Base-by-base conservation (phyloP, 2,797 vertebrate genomes). In the Pelodytes ibericus region DNA sequence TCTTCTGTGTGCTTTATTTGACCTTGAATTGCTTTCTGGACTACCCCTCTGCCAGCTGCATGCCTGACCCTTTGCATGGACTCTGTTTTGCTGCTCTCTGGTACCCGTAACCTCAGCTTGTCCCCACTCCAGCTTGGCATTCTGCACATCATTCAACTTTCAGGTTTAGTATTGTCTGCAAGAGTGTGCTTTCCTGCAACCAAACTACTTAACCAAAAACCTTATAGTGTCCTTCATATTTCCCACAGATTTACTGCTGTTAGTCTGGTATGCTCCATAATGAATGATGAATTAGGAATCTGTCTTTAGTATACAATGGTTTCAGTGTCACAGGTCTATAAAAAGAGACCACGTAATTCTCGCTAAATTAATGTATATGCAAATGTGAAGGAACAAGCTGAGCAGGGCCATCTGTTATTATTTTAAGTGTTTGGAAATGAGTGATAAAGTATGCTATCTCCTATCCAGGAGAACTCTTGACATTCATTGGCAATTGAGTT, bases 391-490 rank as follows among this genome's bases (percentile, higher is more conserved):
- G 22, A 18, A 26, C 27, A 72, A 30, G 53, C 44, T 62, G 70
- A 72, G 69, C 22, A 26, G 63, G 27, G 16, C 63, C 70, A 78
- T 78, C 76, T 78, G 76, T 78, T 78, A 78, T 67, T 39, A 16
- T 24, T 68, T 62, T 61, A 62, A 2, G 26, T 30, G 70, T 3
- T 67, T 62, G 66, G 26, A 26, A 53, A 49, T 26, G 49, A 49
- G 51, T 65, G 69, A 73, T 62, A 31, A 51, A 41, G 39, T 41
- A 26, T 7, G 29, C 41, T 61, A 57, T 30, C 70, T 67, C 62
- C 57, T 3, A n/a, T n/a, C 56, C 57, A 68, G 53, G 16, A 77
- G 49, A 64, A 62, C 44, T 57, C 44, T 36, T 77, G 53, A 60
- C 62, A 67, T 72, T 59, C 67, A 64, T 63, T 44, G 10, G 20